Evolutionary conservation across 2,797 vertebrate genomes (phyloP).

Genomic region (Botia almorhae): DNA sequence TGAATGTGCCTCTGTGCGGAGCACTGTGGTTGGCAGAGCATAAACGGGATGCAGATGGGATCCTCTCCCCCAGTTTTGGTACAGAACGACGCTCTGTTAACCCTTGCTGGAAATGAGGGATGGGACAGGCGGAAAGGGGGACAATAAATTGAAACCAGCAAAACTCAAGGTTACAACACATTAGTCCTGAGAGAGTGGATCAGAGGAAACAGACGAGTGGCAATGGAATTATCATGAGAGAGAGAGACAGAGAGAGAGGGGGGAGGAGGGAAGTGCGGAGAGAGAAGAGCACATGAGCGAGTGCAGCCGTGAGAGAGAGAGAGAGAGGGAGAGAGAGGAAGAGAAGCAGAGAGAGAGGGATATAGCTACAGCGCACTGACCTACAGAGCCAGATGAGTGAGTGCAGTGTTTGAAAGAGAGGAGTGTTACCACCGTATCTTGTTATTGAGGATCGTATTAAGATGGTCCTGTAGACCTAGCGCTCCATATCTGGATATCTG

Average conservation of each 20-base stretch:
- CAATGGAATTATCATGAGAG: slow-evolving; percentile 51
- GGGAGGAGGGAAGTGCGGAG: slow-evolving; percentile 13
- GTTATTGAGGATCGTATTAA: slow-evolving; percentile 53
- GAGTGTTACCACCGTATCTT: slow-evolving; percentile 48
- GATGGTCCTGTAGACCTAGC: slow-evolving; percentile 46
- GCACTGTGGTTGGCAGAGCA: slow-evolving; percentile 23
- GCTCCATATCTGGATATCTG: slow-evolving; percentile 54
- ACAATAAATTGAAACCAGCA: slow-evolving; percentile 67
- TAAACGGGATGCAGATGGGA: slow-evolving; percentile 55
- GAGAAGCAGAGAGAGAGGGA: slow-evolving; percentile 26
- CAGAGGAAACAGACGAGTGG: slow-evolving; percentile 54
- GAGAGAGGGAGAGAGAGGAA: not conserved
- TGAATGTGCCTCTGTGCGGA: slow-evolving; percentile 33
- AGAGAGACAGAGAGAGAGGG: slow-evolving; percentile 31
- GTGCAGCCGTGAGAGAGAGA: slow-evolving; percentile 1
- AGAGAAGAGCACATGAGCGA: slow-evolving; percentile 42
- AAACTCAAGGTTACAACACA: slow-evolving; percentile 65
- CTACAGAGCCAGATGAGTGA: slow-evolving; percentile 54
- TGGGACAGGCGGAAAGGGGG: slow-evolving; percentile 29
- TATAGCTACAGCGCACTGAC: slow-evolving; percentile 51
- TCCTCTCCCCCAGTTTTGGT: slow-evolving; percentile 31
- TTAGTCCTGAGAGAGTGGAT: slow-evolving; percentile 64
- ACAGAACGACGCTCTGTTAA: slow-evolving; percentile 45
- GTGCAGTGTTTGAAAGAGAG: slow-evolving; percentile 35
- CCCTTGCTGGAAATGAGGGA: slow-evolving; percentile 26